phyloP scores from a whole-genome alignment of 2,113 vertebrate genomes.

The Leucopternis melanops region DNA sequence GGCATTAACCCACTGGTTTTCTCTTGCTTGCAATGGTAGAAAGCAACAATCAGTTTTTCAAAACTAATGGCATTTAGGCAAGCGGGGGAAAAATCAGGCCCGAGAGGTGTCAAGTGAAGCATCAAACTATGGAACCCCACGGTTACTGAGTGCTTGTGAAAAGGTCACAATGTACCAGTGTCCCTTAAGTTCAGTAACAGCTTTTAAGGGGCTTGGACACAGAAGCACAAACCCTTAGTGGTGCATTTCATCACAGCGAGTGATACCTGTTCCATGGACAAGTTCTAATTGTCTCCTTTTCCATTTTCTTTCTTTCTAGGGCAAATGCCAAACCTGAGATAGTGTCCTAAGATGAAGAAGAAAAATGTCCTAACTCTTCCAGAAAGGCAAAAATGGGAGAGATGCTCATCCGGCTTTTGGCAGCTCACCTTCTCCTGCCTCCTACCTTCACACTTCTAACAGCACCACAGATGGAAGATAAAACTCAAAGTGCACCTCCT shows the following conservation, averaged over 20 bases:
- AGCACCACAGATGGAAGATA: neutral
- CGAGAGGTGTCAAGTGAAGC: neutral
- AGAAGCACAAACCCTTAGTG: neutral
- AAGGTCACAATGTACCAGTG: accelerated
- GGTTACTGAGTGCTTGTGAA: neutral
- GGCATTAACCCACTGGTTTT: neutral
- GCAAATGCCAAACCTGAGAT: neutral
- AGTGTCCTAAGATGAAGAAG: neutral
- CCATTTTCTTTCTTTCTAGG: neutral
- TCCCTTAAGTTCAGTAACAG: neutral
- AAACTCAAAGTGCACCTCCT: neutral
- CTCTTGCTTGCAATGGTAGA: neutral
- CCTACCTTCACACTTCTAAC: neutral
- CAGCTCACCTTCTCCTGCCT: neutral
- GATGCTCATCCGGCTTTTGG: neutral
- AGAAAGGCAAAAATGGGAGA: neutral
- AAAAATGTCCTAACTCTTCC: neutral
- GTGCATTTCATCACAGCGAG: neutral
- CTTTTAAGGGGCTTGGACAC: neutral
- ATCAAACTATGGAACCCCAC: neutral
- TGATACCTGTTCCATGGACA: neutral
- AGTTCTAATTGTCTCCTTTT: neutral
- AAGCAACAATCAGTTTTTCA: neutral
- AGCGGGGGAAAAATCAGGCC: neutral
- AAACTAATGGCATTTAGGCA: neutral